These are phyloP conservation scores for Mantis religiosa DNA, from an alignment of 2,888 invertebrate genomes.

Conservation along the genomic window DNA sequence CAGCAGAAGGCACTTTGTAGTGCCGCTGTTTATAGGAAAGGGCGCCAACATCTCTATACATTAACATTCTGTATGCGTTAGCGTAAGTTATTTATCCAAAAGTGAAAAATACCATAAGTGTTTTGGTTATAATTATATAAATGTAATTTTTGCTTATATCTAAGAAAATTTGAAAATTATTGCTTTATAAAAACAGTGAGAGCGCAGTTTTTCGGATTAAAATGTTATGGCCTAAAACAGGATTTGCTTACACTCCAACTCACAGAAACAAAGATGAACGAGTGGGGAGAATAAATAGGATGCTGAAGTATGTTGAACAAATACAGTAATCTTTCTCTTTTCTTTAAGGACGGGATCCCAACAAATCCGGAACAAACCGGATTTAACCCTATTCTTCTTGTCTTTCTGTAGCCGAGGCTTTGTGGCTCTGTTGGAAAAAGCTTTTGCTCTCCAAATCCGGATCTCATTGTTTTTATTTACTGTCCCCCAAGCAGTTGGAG, in stretches of 20 bases:
- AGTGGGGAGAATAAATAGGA: neutral
- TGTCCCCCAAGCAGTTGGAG: neutral
- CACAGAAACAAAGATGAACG: neutral
- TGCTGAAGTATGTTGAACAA: neutral
- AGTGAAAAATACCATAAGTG: too few species aligned
- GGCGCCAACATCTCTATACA: too few species aligned
- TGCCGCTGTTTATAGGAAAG: too few species aligned
- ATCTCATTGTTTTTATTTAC: neutral
- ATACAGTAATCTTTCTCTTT: neutral
- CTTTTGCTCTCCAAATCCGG: neutral
- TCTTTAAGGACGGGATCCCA: neutral
- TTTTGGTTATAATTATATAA: too few species aligned
- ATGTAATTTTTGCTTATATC: too few species aligned
- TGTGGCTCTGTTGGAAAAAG: neutral
- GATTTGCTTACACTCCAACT: neutral
- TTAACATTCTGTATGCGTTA: too few species aligned
- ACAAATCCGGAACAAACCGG: neutral
- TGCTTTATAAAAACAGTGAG: too few species aligned
- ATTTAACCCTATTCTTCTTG: neutral
- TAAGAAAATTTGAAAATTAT: too few species aligned
- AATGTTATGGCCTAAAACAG: neutral
- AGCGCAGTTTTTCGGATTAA: neutral
- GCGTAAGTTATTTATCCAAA: too few species aligned
- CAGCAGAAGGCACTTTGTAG: too few species aligned
- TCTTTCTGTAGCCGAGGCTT: neutral